These are phyloP conservation scores for Pristionchus maxplancki DNA, from an alignment of 2,888 invertebrate species.

Conservation along the genomic window DNA sequence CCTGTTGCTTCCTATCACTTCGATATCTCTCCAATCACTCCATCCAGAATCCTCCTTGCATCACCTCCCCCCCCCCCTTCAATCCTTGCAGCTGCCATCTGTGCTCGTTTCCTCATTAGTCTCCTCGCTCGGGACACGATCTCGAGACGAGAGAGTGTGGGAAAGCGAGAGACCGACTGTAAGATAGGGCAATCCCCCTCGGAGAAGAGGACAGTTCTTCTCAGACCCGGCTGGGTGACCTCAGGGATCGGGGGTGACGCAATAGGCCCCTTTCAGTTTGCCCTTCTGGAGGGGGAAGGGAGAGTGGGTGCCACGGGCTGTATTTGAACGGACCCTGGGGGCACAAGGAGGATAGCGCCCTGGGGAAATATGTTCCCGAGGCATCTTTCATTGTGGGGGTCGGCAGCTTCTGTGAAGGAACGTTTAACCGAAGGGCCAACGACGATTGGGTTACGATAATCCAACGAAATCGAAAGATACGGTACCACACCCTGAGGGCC, in stretches of 20 bases:
- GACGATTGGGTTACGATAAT: no score
- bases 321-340: constrained; percentile 21
- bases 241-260: constrained; percentile 37
- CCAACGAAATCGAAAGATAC: neutral
- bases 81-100: constrained; percentile 7
- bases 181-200: neutral
- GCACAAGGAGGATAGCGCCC: neutral
- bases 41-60: constrained; percentile 3
- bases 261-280: constrained; percentile 23
- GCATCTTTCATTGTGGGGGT: neutral
- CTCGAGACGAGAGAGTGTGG: neutral
- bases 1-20: neutral
- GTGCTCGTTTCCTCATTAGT: constrained; percentile 48
- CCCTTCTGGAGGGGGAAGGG: constrained; percentile 6
- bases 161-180: neutral
- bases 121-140: neutral
- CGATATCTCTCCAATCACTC: neutral
- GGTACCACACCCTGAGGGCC: neutral
- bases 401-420: neutral
- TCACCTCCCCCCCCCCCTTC: neutral
- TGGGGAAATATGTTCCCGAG: neutral
- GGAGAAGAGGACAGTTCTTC: neutral
- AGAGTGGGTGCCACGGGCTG: neutral
- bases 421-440: neutral
- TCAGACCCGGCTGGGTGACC: constrained; percentile 39